Percentiles rank a stretch among this genome's conserved stretches.
Evolutionary conservation across 2,797 vertebrate genomes (phyloP).

Genomic region (Spizella passerina): DNA sequence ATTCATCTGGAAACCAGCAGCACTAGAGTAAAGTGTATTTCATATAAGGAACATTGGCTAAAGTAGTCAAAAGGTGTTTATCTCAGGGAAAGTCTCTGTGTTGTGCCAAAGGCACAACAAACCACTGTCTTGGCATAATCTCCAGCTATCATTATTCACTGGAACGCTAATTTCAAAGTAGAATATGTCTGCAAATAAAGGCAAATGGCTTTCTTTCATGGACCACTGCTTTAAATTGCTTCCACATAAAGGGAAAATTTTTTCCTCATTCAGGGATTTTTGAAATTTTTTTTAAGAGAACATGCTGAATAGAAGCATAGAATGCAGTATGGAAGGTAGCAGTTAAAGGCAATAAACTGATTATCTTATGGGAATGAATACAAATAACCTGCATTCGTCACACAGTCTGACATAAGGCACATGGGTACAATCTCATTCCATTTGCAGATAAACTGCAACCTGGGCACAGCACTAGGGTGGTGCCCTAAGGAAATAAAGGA

Average conservation of each 20-base stretch:
- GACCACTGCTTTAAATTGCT: background rate
- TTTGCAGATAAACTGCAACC: background rate
- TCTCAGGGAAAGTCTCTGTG: background rate
- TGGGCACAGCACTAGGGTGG: background rate
- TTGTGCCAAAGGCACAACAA: background rate
- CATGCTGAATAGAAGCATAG: background rate
- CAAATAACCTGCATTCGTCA: background rate
- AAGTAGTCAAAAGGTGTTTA: background rate
- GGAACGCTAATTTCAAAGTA: background rate
- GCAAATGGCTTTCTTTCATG: background rate
- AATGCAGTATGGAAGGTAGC: background rate
- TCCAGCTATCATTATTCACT: background rate
- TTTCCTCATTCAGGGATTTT: background rate
- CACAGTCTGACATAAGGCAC: background rate
- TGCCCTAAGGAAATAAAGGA: background rate
- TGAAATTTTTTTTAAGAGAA: background rate
- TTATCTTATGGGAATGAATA: background rate
- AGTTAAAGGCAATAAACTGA: background rate
- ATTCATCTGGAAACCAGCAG: background rate
- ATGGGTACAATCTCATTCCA: background rate
- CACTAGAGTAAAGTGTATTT: background rate
- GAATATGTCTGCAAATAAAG: background rate
- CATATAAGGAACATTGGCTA: background rate
- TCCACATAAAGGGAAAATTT: background rate
- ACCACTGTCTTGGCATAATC: background rate